phyloP scores from a whole-genome alignment of 2,113 vertebrate genomes.

The Suncus etruscus region DNA sequence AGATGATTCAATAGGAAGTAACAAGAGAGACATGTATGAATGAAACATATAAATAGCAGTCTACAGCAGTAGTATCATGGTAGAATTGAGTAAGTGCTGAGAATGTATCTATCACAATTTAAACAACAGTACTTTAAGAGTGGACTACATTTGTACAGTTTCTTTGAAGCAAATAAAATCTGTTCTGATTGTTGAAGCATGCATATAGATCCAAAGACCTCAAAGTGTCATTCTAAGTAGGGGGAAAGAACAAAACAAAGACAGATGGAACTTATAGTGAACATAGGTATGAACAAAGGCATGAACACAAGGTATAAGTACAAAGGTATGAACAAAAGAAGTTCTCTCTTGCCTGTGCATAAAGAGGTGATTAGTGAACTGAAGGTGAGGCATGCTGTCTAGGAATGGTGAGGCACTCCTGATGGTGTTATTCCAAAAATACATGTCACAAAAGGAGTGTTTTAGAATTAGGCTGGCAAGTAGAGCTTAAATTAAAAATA shows the following conservation, averaged over 20 bases:
- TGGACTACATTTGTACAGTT: background rate
- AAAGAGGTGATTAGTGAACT: too few species aligned
- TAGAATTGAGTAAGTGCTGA: too few species aligned
- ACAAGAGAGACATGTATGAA: background rate
- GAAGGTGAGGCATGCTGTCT: too few species aligned
- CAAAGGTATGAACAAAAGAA: background rate
- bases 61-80: too few species aligned
- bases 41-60: background rate
- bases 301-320: background rate
- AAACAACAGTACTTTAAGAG: too few species aligned
- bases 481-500: too few species aligned
- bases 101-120: too few species aligned
- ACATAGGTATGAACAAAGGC: background rate
- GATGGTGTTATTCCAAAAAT: too few species aligned
- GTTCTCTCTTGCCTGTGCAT: too few species aligned
- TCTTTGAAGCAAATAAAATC: background rate
- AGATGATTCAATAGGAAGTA: background rate
- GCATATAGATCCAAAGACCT: background rate
- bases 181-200: background rate
- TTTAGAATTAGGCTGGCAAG: too few species aligned
- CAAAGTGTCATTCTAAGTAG: background rate
- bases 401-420: too few species aligned
- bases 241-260: background rate
- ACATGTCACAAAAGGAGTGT: too few species aligned
- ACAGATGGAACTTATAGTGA: background rate